phyloP scores from a whole-genome alignment of 2,888 invertebrate genomes.

The Caenorhabditis sp. region DNA sequence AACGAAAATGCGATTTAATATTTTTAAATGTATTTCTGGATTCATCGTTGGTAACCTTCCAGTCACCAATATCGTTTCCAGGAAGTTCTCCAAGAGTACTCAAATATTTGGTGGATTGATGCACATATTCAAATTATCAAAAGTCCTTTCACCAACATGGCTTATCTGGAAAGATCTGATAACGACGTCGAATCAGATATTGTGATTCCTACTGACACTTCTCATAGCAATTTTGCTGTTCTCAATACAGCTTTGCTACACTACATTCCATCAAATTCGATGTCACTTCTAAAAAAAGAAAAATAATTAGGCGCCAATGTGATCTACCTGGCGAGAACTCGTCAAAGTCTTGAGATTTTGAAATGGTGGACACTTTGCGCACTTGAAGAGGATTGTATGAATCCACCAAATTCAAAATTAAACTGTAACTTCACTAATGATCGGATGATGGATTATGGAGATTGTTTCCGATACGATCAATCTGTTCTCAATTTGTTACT shows the following conservation, averaged over 20 bases:
- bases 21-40: too few species aligned
- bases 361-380: constrained; percentile 30
- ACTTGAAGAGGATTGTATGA: constrained; percentile 17
- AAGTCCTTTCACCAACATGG: neutral
- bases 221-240: constrained; percentile 29
- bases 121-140: constrained; percentile 23
- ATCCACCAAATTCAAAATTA: constrained; percentile 12
- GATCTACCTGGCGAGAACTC: constrained; percentile 11
- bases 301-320: constrained; percentile 18
- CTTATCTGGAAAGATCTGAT: neutral
- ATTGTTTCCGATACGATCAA: constrained; percentile 24
- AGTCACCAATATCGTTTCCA: too few species aligned
- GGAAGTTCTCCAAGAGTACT: constrained; percentile 22
- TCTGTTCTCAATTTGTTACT: constrained; percentile 14
- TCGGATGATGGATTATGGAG: constrained; percentile 5
- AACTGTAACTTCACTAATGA: constrained; percentile 5
- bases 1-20: too few species aligned
- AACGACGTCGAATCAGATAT: constrained; percentile 9
- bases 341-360: constrained; percentile 7
- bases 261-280: constrained; percentile 16
- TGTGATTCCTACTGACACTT: constrained; percentile 25
- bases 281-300: constrained; percentile 12
- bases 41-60: too few species aligned
- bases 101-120: constrained; percentile 38
- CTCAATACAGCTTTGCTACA: constrained; percentile 11